Conservation (phyloP, 1,140 invertebrate species). For the Tribolium castaneum region DNA sequence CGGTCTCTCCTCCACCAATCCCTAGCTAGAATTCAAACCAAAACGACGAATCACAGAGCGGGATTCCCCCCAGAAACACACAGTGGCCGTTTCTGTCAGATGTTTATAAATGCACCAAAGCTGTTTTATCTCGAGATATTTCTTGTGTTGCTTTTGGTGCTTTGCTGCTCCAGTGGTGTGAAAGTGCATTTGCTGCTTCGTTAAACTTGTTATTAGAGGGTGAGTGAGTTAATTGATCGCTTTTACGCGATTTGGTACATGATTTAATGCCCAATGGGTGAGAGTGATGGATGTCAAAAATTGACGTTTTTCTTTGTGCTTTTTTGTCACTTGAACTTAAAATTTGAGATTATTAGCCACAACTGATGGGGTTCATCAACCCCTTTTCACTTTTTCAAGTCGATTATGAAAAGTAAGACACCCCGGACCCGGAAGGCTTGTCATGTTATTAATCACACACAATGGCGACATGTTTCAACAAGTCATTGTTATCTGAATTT, state of each 20-base stretch:
- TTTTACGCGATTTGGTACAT: conserved; percentile 4
- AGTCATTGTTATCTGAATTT: background rate
- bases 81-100: conserved; percentile 45
- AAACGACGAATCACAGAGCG: conserved; percentile 24
- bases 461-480: background rate
- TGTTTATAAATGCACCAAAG: conserved; percentile 43
- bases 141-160: conserved; percentile 14
- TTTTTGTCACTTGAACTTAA: background rate
- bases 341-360: background rate
- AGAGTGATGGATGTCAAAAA: background rate
- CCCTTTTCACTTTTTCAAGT: too few species aligned
- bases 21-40: background rate
- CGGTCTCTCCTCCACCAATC: conserved; percentile 18
- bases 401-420: background rate
- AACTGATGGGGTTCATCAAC: too few species aligned
- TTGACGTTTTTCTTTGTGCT: background rate
- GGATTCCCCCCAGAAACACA: conserved; percentile 18
- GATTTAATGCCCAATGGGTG: background rate
- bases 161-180: conserved; percentile 13
- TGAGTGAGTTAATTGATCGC: conserved; percentile 13
- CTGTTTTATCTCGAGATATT: conserved; percentile 2
- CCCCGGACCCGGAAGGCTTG: background rate
- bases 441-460: too few species aligned
- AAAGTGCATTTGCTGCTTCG: background rate
- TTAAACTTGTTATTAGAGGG: conserved; percentile 5